Conservation (phyloP, 2,113 vertebrate genomes). For the human (Homo sapiens) region DNA sequence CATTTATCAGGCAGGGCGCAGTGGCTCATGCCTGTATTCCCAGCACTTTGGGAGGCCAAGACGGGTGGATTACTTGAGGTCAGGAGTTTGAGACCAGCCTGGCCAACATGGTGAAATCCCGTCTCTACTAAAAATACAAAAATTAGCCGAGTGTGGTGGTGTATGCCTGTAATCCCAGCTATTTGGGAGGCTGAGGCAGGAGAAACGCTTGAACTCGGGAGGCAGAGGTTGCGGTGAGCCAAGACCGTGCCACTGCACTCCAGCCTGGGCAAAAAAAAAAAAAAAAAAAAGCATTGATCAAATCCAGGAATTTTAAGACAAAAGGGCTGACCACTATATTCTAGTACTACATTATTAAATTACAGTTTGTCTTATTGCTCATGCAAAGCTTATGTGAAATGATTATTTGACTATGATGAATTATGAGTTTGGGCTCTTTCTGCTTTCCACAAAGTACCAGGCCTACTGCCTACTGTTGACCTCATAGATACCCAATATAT, state of each 20-base stretch:
- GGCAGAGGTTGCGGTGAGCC: background rate
- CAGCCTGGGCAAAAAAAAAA: background rate
- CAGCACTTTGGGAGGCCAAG: background rate
- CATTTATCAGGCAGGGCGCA: background rate
- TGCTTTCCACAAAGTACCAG: constrained; percentile 9
- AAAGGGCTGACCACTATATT: background rate
- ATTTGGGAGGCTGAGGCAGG: background rate
- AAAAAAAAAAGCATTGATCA: background rate
- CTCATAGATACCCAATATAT: background rate
- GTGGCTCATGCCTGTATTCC: background rate
- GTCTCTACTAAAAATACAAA: background rate
- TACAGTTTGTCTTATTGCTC: constrained; percentile 14
- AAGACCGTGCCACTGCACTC: background rate
- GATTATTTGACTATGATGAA: constrained; percentile 19
- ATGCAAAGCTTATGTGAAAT: background rate
- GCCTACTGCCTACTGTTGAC: background rate
- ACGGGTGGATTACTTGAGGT: background rate
- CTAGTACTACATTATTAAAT: background rate
- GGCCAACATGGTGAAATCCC: background rate
- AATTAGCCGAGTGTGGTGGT: background rate
- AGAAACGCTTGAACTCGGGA: background rate
- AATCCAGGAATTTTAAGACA: background rate
- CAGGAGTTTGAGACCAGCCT: background rate
- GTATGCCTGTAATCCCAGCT: background rate
- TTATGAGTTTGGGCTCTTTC: constrained; percentile 43